Base-by-base conservation (phyloP, 2,888 invertebrate genomes). In the Rhogogaster chlorosoma region DNA sequence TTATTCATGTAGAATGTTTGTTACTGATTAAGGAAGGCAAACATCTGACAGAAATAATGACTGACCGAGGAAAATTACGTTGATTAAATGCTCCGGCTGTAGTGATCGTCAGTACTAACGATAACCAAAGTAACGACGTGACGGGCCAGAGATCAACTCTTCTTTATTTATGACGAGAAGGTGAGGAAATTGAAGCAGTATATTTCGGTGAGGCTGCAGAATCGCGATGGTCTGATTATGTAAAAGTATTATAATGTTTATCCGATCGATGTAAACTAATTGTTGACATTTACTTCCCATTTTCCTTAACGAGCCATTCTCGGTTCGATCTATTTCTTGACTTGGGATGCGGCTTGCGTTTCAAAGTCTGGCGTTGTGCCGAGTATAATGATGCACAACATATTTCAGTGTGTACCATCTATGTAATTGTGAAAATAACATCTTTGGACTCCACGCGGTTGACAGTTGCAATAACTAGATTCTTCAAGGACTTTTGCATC, bases 141-240 rank as follows among this genome's bases (percentile, higher is more conserved):
- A 38, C 80, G 61, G 80, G 80, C 22, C 80, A 80, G 29, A 38
- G 80, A 38, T 57, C 80, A 80, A 61, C 26, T 80, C 36, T 80
- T 57, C n/a, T 36, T 61, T 61, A 80, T 80, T 61, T 36, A 36
- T 57, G 36, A 6, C 2, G n/a, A 22, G 2, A 22, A n/a, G n/a
- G 36, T 80, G 26, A n/a, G 7, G 26, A 18, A 38, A 36, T 2
- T 75, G 18, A 53, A 22, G n/a, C 22, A 38, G 22, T 15, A 61
- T 29, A 77, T 53, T n/a, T 26, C 18, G 12, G 22, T 42, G 42
- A 10, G 12, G 12, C 10, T 73, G 38, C 12, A 45, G 45, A 2
- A 36, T 38, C 15, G 9, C 4, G 49, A 49, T 32, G 32, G 75
- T 45, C 38, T 32, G 22, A 29, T 75, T 26, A 26, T 18, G 36